Base-by-base conservation (phyloP, 2,797 vertebrate genomes). In the Oophaga sylvatica region DNA sequence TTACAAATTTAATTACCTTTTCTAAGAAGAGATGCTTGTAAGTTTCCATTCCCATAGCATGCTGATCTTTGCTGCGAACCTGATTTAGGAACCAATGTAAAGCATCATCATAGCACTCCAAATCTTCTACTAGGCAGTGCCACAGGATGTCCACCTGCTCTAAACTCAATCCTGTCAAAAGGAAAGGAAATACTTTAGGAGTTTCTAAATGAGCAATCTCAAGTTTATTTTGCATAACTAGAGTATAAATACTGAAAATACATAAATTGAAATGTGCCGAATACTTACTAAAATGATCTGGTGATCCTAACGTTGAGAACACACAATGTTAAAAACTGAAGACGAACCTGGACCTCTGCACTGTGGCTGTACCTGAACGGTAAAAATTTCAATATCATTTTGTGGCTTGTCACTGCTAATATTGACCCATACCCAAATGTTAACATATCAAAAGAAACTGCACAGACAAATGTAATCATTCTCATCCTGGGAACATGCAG, bases 41-140 rank as follows among this genome's bases (percentile, higher is more conserved):
- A 2, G 98, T 99, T 95, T 99, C 98, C 97, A 99, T 99, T 86
- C 98, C 98, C 98, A 99, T 99, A 0, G 98, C 98, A n/a, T 99
- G 98, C 91, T 99, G 98, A 94, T 99, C 98, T 93, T 99, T 99
- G 93, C 98, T 99, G 93, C 98, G 96, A 84, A 99, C 98, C 96
- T 99, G 98, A 90, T 99, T 99, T 92, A 99, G 95, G 93, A 99
- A 99, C 98, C 98, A 99, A 90, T 99, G 98, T 80, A 99, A 94
- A 0, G 98, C 98, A 90, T 99, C 98, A 35, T 99, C 98, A 0
- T 97, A 99, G 90, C 98, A 99, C 90, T 99, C 98, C 0, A 95
- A 95, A 89, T 99, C 98, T 94, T 99, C 98, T 81, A 99, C 98
- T 89, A 99, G 95, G 91, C 98, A 99, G 92, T 99, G 97, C 98